Base-by-base conservation (phyloP, 2,888 invertebrate species). In the Cataglyphis cursor region DNA sequence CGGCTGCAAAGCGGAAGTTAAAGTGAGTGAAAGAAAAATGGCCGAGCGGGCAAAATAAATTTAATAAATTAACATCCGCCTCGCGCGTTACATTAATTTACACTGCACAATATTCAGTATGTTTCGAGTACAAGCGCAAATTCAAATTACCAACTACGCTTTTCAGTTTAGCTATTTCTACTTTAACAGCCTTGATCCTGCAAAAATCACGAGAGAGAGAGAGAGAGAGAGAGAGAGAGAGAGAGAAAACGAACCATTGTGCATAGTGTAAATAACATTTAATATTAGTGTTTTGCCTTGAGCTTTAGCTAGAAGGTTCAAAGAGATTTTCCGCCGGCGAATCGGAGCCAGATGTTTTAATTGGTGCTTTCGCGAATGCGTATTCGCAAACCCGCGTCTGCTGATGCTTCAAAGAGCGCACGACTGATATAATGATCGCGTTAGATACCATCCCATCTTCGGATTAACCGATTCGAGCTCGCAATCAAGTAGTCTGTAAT, bases 371-470 rank as follows among this genome's bases (percentile, higher is more conserved):
- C 59, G 70, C 28, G 57, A 31, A 44, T 15, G 78, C 44, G 31
- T 44, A 44, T 78, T 78, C 54, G 66, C 31, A 41, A 41, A 41
- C 41, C 44, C 31, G 31, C 57, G 38, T 31, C 24, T 48, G 72
- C 78, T 78, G 70, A 78, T 78, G 72, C 78, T 64, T 70, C 78
- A 72, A 80, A 80, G 68, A 51, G 44, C 59, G n/a, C 57, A 44
- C 70, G 28, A 68, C 72, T 80, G 78, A 80, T 80, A 80, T 72
- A 80, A 80, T 80, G 78, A 70, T 80, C 78, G 57, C 57, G 78
- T 28, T 18, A 44, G 72, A 80, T 80, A 70, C 59, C 35, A 35
- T 5, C 44, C 72, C 61, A 59, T 48, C 72, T 70, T 72, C 59
- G 35, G 72, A 80, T 80, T 80, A 80, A 72, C 78, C 31, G 72